Base-by-base conservation (phyloP, 2,113 vertebrate species). In the Misgurnus mizolepis region DNA sequence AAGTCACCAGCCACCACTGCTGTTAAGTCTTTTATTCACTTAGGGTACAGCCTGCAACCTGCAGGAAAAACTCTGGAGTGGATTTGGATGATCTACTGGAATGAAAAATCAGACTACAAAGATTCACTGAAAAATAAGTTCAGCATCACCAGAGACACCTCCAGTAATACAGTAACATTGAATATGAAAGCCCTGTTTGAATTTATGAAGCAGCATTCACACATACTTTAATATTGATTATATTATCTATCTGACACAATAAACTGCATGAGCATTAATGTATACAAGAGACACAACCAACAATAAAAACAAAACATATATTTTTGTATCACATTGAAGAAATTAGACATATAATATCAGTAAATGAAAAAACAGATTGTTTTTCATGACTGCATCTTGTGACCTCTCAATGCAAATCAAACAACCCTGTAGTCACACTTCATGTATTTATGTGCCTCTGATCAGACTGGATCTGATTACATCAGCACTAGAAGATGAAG, bases 21-120 rank as follows among this genome's bases (percentile, higher is more conserved):
- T 34, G 27, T 43, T 75, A 81, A 58, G 64, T 81, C 45, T 74
- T 71, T 0, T 81, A 81, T 68, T 75, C 71, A 61, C 18, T 81
- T n/a, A 61, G 5, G 0, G 0, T 2, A 82, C 86, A 22, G 0
- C 0, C 67, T 87, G 80, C 85, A 88, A 2, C 10, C 47, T 22
- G 55, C 80, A 58, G 66, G 79, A 47, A 83, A 80, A 80, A 27
- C 58, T 40, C 64, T 85, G 64, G 87, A 84, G 60, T 86, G 83
- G 83, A 49, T 88, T 22, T 83, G 66, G 1, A 0, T 0, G 0
- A 74, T 86, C 7, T n/a, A 3, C 1, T 0, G 0, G 45, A 1
- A 1, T 75, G 71, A 55, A 11, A 1, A 0, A 22, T 22, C 22
- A 22, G 22, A 22, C 2, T 78, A 78, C 6, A 76, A 34, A 34